phyloP scores from a whole-genome alignment of 2,113 vertebrate genomes.

The Brachyhypopomus occidentalis region DNA sequence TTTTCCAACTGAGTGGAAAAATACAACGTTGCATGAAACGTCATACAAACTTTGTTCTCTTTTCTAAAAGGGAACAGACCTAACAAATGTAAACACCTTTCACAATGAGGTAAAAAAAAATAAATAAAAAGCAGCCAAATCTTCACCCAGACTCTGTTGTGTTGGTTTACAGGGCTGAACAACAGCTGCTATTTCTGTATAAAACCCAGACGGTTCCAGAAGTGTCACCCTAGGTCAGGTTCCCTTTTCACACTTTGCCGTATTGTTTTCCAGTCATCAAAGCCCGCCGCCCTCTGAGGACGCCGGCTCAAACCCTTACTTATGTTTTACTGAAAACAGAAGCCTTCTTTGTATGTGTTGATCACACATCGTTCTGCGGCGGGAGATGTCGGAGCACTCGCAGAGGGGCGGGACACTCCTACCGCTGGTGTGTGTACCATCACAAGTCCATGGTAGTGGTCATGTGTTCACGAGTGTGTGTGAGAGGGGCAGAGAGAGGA shows the following conservation, averaged over 20 bases:
- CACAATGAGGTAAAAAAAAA: constrained; percentile 6
- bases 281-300: not conserved
- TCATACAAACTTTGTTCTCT: not conserved
- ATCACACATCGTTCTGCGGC: not conserved
- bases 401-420: not conserved
- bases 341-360: not conserved
- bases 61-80: not conserved
- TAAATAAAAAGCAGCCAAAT: not conserved
- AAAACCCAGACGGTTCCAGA: constrained; percentile 6
- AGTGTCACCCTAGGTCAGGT: not conserved
- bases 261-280: constrained; percentile 4
- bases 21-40: constrained; percentile 17
- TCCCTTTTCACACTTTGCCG: constrained; percentile 2
- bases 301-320: constrained; percentile 26
- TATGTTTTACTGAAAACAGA: constrained; percentile 15
- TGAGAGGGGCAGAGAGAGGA: constrained; percentile 46
- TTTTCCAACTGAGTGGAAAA: constrained; percentile 23
- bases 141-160: not conserved
- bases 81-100: constrained; percentile 1
- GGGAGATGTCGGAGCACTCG: not conserved
- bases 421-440: not conserved
- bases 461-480: constrained; percentile 32
- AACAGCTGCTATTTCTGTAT: not conserved
- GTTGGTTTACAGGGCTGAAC: not conserved
- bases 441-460: constrained; percentile 53